Evolutionary conservation across 2,888 invertebrate species (phyloP), one percentile per base, ranked within the genome.

Genomic region (Brachycybe producta): DNA sequence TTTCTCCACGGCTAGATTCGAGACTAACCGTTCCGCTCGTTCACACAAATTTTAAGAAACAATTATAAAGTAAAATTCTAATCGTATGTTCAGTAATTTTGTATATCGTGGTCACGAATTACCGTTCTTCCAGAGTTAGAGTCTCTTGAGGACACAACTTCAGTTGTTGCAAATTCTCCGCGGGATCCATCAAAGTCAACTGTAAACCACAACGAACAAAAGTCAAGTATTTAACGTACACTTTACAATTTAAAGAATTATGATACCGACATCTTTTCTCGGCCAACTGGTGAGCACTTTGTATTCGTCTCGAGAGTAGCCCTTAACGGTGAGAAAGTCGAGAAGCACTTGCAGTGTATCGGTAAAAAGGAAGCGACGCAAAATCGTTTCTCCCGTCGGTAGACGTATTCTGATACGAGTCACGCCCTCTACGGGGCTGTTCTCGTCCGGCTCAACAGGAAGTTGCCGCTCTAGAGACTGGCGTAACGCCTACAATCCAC

Each of bases 221-320:
- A 11, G 24, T 8, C 15, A 42, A 23, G 8, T 8, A 13, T 38
- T 8, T 38, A 8, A 38, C 15, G 15, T 17, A 38, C 8, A 11
- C 15, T 38, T 23, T 23, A 38, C 8, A 5, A 13, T 46, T 36
- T 15, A 43, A 8, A 15, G n/a, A 7, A 36, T 43, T 28, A 28
- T 17, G 13, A 30, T 11, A 38, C 8, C 19, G n/a, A 94, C 86
- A 77, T 94, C 94, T 76, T 84, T 80, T 65, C 91, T 78, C 65
- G 94, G 94, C 84, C 85, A 94, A 68, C 88, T 85, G 61, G 84
- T 81, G 61, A 94, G 81, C 54, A 92, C 80, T 75, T 92, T 94
- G 67, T 80, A 92, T 64, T 84, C 84, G 60, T 83, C 81, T 59
- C 78, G 76, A 56, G 86, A 83, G 70, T 80, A 94, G 52, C 92